Evolutionary conservation across 1,140 invertebrate genomes (phyloP).

Genomic region (Eueides isabella): DNA sequence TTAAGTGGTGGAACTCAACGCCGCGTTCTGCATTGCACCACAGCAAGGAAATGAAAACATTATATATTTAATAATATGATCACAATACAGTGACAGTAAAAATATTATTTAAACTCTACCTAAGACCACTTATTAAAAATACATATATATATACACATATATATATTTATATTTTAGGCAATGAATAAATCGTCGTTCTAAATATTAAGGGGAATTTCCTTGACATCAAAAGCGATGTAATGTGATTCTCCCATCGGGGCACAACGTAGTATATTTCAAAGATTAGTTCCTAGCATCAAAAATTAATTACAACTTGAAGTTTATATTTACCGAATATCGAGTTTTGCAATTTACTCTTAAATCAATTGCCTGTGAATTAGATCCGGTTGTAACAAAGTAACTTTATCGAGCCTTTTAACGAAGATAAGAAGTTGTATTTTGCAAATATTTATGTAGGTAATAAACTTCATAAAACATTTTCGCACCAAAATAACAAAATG

Average conservation of each 20-base stretch:
- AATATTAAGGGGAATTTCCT: constrained; percentile 47
- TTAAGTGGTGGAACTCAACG: no score
- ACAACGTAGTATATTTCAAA: constrained; percentile 36
- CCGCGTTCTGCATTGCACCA: no score
- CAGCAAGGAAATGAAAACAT: no score
- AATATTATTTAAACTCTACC: not conserved
- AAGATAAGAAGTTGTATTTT: constrained; percentile 23
- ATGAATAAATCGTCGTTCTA: constrained; percentile 32
- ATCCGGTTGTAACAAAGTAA: constrained; percentile 22
- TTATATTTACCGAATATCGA: constrained; percentile 14
- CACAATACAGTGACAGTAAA: no score
- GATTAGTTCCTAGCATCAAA: constrained; percentile 47
- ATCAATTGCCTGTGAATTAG: constrained; percentile 24
- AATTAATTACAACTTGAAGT: constrained; percentile 47
- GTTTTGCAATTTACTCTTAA: constrained; percentile 28
- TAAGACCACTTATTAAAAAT: not conserved
- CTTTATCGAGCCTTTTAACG: constrained; percentile 12
- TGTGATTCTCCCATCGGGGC: constrained; percentile 47
- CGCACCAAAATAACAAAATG: not conserved
- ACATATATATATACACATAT: not conserved
- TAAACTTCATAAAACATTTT: not conserved
- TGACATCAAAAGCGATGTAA: constrained; percentile 54
- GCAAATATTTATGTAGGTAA: constrained; percentile 17
- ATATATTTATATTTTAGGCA: not conserved
- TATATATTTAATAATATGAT: no score